Evolutionary conservation across 2,888 invertebrate genomes (phyloP).

Genomic region (Zonitis immaculata): DNA sequence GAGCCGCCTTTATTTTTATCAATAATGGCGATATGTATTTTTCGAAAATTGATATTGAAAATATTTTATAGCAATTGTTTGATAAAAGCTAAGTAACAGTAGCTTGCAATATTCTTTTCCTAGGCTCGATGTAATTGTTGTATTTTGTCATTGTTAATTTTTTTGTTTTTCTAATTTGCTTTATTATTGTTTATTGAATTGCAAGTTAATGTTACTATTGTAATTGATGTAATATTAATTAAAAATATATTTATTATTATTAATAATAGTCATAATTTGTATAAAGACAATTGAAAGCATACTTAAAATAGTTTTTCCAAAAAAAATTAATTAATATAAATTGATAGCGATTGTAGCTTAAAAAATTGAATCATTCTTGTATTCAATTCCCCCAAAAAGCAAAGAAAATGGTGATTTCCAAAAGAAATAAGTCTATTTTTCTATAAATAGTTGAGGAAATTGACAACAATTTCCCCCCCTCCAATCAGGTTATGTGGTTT

Average conservation of each 20-base stretch:
- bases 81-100: slow-evolving; percentile 21
- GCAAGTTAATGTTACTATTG: slow-evolving; percentile 38
- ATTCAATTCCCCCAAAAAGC: not conserved
- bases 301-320: slow-evolving; percentile 19
- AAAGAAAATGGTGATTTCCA: not conserved
- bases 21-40: not conserved
- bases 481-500: slow-evolving; percentile 39
- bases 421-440: not conserved
- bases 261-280: slow-evolving; percentile 33
- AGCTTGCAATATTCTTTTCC: slow-evolving; percentile 28
- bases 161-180: slow-evolving; percentile 28
- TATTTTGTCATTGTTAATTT: slow-evolving; percentile 37
- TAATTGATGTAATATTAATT: not conserved
- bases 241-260: slow-evolving; percentile 9
- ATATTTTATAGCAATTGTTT: too few relatives aligned
- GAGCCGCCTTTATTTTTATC: not conserved
- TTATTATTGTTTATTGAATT: slow-evolving; percentile 23
- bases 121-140: slow-evolving; percentile 18
- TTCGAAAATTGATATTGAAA: too few relatives aligned
- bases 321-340: slow-evolving; percentile 11
- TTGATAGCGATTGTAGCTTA: slow-evolving; percentile 18
- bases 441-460: not conserved
- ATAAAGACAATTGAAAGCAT: slow-evolving; percentile 36
- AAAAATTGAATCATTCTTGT: slow-evolving; percentile 13
- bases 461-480: too few relatives aligned